A percentile compares a stretch with the other conserved stretches of the same genome.
Conservation (phyloP, 2,113 vertebrate species). For the Tylochromis polylepis region DNA sequence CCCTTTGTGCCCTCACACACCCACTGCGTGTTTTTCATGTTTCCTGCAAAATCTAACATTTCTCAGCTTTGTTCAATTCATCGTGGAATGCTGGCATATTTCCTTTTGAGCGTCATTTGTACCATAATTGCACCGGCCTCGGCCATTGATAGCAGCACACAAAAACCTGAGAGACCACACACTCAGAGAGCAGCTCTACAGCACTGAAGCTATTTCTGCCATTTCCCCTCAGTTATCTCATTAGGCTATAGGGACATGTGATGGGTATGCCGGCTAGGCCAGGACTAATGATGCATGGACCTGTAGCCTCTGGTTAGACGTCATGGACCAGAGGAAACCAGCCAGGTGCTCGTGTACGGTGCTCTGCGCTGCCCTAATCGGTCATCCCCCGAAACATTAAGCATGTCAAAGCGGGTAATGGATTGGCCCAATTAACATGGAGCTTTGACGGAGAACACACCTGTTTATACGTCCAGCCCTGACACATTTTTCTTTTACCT, state of each 20-base stretch:
- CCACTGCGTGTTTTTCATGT: not conserved
- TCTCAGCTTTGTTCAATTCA: not conserved
- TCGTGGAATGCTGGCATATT: conserved; percentile 16
- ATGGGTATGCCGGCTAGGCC: conserved; percentile 48
- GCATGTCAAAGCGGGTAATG: conserved; percentile 48
- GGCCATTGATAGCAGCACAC: conserved; percentile 30
- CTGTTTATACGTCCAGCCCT: conserved; percentile 30
- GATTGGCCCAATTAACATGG: conserved; percentile 51
- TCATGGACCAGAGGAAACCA: conserved; percentile 33
- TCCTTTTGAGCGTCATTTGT: conserved; percentile 29
- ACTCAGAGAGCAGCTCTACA: not conserved
- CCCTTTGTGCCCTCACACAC: not conserved
- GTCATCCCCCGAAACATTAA: conserved; percentile 56
- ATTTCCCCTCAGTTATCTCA: conserved; percentile 35
- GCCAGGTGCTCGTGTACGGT: conserved; percentile 1
- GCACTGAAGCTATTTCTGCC: conserved; percentile 19
- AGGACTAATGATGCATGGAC: conserved; percentile 52
- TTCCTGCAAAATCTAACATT: conserved; percentile 10
- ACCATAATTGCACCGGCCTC: conserved; percentile 22
- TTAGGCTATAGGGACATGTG: conserved; percentile 40
- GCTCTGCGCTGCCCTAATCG: conserved; percentile 37
- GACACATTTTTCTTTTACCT: conserved; percentile 26
- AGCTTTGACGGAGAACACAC: conserved; percentile 44
- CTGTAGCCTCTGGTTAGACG: conserved; percentile 59
- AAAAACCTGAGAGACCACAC: conserved; percentile 1